These are phyloP conservation scores for Anabas testudineus DNA, from an alignment of 2,797 vertebrate genomes.

Conservation along the genomic window DNA sequence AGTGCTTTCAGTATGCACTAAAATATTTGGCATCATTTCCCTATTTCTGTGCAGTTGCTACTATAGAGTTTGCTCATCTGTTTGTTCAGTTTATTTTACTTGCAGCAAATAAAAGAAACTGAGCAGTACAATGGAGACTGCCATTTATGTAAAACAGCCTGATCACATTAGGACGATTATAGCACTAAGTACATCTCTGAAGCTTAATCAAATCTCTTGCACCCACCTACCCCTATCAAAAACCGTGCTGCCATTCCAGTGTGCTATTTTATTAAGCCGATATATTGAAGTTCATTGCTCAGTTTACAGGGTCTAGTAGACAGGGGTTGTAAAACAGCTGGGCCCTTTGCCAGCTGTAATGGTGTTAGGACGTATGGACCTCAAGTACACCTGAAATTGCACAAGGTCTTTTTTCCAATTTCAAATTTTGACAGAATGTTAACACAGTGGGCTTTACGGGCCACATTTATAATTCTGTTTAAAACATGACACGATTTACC, in stretches of 20 bases:
- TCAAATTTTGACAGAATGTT: slow-evolving; percentile 25
- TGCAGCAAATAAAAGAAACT: no score
- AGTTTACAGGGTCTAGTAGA: slow-evolving; percentile 37
- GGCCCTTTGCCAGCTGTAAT: slow-evolving; percentile 42
- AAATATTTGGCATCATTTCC: no score
- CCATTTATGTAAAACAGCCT: slow-evolving; percentile 20
- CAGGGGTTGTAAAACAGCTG: slow-evolving; percentile 41
- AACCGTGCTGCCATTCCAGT: slow-evolving; percentile 16
- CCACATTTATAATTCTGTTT: slow-evolving; percentile 18
- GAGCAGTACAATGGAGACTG: background rate
- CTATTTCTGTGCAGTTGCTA: no score
- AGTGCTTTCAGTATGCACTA: no score
- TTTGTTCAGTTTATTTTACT: no score
- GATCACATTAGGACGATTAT: slow-evolving; percentile 16
- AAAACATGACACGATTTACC: slow-evolving; percentile 21
- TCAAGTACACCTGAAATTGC: slow-evolving; percentile 16
- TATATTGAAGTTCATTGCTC: slow-evolving; percentile 46
- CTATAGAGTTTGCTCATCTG: no score
- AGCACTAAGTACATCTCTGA: slow-evolving; percentile 21
- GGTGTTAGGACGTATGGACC: slow-evolving; percentile 34
- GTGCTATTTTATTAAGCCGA: slow-evolving; percentile 34
- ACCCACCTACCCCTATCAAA: slow-evolving; percentile 43
- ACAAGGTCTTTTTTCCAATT: background rate
- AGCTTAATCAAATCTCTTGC: slow-evolving; percentile 47
- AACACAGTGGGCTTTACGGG: slow-evolving; percentile 4